A percentile compares a stretch with the other conserved stretches of the same genome.
Conservation (phyloP, 2,113 vertebrate genomes). For the Oncorhynchus keta region DNA sequence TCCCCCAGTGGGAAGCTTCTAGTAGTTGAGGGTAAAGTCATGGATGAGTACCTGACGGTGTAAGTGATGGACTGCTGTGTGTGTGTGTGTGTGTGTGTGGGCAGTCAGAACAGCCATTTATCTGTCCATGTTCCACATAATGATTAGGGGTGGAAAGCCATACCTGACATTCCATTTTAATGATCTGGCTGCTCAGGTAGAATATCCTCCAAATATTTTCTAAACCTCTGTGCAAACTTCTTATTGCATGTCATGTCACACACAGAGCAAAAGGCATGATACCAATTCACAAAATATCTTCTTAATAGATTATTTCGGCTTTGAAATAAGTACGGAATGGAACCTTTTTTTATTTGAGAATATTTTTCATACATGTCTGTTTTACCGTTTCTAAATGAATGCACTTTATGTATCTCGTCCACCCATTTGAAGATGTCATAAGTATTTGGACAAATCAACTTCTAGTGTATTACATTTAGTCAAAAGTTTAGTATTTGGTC, state of each 20-base stretch:
- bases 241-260: neutral
- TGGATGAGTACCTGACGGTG: conserved; percentile 41
- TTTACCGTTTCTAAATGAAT: no score
- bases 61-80: conserved; percentile 50
- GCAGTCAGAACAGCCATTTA: conserved; percentile 18
- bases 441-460: no score
- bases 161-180: conserved; percentile 43
- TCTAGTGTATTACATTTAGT: no score
- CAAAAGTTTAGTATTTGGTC: no score
- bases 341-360: no score
- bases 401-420: no score
- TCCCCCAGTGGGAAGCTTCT: conserved; percentile 1
- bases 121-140: conserved; percentile 21
- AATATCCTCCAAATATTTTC: conserved; percentile 30
- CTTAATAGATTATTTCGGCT: neutral
- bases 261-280: neutral
- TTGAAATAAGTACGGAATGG: no score
- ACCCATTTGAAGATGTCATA: no score
- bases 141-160: conserved; percentile 35
- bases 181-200: conserved; percentile 23
- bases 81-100: conserved; percentile 27
- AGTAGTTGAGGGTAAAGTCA: conserved; percentile 33
- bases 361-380: no score
- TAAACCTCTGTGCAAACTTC: neutral
- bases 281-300: neutral